These are phyloP conservation scores for Arnoldichthys spilopterus DNA, from an alignment of 2,797 vertebrate species.

Conservation along the genomic window DNA sequence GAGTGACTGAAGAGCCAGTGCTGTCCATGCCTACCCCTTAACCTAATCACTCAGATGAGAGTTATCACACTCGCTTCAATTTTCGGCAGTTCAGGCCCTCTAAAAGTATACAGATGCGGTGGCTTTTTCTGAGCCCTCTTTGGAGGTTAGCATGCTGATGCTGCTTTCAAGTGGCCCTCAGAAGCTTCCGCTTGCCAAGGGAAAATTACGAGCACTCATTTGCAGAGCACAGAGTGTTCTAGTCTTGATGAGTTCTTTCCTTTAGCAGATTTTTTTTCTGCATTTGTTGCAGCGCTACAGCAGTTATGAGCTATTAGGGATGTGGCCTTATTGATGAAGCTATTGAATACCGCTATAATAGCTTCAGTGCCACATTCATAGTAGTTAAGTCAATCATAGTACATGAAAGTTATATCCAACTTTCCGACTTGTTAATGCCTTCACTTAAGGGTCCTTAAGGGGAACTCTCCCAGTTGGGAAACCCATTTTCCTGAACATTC, in stretches of 20 bases:
- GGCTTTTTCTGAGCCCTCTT: background rate
- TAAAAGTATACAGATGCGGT: slow-evolving; percentile 1
- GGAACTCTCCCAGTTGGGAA: background rate
- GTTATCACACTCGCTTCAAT: slow-evolving; percentile 4
- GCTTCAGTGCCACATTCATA: background rate
- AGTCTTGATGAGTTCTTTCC: slow-evolving; percentile 7
- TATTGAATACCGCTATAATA: background rate
- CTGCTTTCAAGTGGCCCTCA: slow-evolving; percentile 32
- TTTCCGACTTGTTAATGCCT: background rate
- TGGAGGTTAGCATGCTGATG: background rate
- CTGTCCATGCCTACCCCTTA: background rate
- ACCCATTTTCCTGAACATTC: background rate
- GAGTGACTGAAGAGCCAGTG: background rate
- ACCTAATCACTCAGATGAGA: slow-evolving; percentile 7
- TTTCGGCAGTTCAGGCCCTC: background rate
- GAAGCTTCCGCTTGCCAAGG: slow-evolving; percentile 24
- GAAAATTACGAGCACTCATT: slow-evolving; percentile 13
- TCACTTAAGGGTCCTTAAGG: background rate
- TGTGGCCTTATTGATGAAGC: background rate
- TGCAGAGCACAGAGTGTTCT: slow-evolving; percentile 23
- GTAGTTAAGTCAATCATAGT: background rate
- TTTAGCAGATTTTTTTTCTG: background rate
- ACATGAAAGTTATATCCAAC: background rate
- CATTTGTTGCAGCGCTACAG: no score
- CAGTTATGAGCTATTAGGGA: background rate